Percentiles rank a stretch among this genome's conserved stretches.
Conservation (phyloP, 2,888 invertebrate genomes). For the Rosalia funebris region DNA sequence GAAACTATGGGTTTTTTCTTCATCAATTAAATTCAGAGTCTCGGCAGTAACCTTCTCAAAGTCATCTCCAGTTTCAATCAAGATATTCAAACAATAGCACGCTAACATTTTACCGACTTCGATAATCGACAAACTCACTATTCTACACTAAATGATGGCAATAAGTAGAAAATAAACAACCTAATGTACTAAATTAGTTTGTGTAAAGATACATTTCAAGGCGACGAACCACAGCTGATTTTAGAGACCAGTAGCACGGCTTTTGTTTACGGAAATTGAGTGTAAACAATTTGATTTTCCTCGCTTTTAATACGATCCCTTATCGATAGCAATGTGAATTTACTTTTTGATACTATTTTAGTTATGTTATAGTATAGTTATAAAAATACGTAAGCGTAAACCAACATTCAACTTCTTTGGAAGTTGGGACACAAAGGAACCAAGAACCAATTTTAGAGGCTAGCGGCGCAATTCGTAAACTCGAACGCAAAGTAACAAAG, state of each 20-base stretch:
- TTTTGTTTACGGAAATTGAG: slow-evolving; percentile 17
- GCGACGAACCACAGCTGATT: slow-evolving; percentile 20
- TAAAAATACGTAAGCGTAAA: not conserved
- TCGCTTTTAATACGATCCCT: too few relatives aligned
- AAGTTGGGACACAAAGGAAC: not conserved
- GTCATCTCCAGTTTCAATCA: slow-evolving; percentile 70
- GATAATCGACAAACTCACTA: not conserved
- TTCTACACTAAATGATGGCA: not conserved
- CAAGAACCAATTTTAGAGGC: not conserved
- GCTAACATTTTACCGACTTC: slow-evolving; percentile 67
- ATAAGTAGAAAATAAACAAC: slow-evolving; percentile 16
- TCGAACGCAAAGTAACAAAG: not conserved
- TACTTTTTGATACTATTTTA: not conserved
- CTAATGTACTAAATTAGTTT: slow-evolving; percentile 5
- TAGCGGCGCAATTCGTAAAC: slow-evolving; percentile 1
- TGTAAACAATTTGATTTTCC: not conserved
- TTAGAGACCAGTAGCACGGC: slow-evolving; percentile 16
- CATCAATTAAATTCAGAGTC: slow-evolving; percentile 68
- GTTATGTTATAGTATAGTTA: too few relatives aligned
- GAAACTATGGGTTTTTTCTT: slow-evolving; percentile 73
- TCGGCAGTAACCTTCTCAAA: slow-evolving; percentile 69
- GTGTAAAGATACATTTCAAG: slow-evolving; percentile 11
- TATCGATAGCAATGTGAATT: too few relatives aligned
- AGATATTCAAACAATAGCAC: slow-evolving; percentile 82
- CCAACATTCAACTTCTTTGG: not conserved